Conservation (phyloP, 1,140 invertebrate genomes). For the Bradynema listronoti region DNA sequence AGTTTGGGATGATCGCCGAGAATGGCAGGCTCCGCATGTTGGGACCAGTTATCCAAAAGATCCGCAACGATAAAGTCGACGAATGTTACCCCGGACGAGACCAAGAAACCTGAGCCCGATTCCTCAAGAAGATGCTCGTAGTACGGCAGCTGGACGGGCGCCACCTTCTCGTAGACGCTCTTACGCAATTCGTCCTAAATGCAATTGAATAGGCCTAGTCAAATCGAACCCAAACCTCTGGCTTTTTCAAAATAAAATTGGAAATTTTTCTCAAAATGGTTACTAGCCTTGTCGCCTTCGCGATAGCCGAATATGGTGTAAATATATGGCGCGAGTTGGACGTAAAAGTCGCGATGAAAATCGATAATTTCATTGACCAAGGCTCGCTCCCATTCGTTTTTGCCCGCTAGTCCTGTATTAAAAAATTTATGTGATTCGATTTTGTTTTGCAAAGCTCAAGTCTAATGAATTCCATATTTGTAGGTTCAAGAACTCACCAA, state of each 20-base stretch:
- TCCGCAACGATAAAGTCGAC: slow-evolving; percentile 8
- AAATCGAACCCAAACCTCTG: not conserved
- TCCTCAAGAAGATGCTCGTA: slow-evolving; percentile 2
- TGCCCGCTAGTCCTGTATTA: slow-evolving; percentile 8
- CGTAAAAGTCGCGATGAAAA: not conserved
- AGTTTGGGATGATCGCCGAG: no score
- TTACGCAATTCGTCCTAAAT: slow-evolving; percentile 1
- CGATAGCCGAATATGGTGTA: not conserved
- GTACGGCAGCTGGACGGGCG: no score
- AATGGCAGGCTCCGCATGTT: no score
- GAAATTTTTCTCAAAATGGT: no score
- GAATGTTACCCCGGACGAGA: not conserved
- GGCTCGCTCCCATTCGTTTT: not conserved
- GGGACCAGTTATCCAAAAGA: no score
- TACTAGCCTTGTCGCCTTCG: not conserved
- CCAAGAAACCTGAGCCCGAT: not conserved
- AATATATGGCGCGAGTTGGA: not conserved
- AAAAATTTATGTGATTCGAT: no score
- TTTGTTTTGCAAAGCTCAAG: no score
- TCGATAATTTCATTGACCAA: slow-evolving; percentile 6
- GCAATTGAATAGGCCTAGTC: not conserved
- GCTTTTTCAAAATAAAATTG: not conserved
- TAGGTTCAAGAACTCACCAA: not conserved
- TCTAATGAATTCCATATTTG: no score
- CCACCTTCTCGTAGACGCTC: no score